A percentile compares a stretch with the other conserved stretches of the same genome.
These are phyloP conservation scores for Manduca sexta DNA, from an alignment of 1,140 invertebrate genomes.

Conservation along the genomic window DNA sequence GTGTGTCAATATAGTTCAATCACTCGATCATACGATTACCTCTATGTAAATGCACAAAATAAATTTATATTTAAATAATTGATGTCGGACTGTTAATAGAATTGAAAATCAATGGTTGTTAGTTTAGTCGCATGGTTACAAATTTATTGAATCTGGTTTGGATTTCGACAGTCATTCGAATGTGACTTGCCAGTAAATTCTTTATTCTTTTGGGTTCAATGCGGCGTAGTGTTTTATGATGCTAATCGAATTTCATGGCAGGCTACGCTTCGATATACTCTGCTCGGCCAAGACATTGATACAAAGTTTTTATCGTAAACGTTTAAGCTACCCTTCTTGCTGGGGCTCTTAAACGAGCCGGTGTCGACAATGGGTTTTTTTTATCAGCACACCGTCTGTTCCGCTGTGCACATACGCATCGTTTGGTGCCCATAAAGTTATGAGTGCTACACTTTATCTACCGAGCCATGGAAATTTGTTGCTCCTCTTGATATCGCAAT, in stretches of 20 bases:
- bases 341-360: slow-evolving; percentile 38
- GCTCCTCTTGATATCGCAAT: slow-evolving; percentile 16
- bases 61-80: too few species aligned
- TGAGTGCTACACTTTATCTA: slow-evolving; percentile 20
- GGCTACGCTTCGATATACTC: slow-evolving; percentile 27
- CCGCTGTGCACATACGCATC: slow-evolving; percentile 38
- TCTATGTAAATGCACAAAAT: too few species aligned
- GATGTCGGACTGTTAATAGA: too few species aligned
- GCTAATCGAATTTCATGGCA: slow-evolving; percentile 41
- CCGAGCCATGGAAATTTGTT: slow-evolving; percentile 26
- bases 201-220: too few species aligned
- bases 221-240: background rate
- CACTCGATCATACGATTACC: too few species aligned
- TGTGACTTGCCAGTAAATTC: too few species aligned
- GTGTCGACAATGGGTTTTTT: slow-evolving; percentile 51
- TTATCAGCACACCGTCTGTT: slow-evolving; percentile 45
- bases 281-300: slow-evolving; percentile 15
- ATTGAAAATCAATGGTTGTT: too few species aligned
- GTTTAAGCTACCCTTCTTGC: slow-evolving; percentile 44
- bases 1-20: too few species aligned
- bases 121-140: too few species aligned
- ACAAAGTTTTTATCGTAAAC: slow-evolving; percentile 45
- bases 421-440: slow-evolving; percentile 44
- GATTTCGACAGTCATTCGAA: too few species aligned
- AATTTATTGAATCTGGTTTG: too few species aligned